These are phyloP conservation scores for Okapia johnstoni DNA, from an alignment of 2,113 vertebrate species.

Conservation along the genomic window DNA sequence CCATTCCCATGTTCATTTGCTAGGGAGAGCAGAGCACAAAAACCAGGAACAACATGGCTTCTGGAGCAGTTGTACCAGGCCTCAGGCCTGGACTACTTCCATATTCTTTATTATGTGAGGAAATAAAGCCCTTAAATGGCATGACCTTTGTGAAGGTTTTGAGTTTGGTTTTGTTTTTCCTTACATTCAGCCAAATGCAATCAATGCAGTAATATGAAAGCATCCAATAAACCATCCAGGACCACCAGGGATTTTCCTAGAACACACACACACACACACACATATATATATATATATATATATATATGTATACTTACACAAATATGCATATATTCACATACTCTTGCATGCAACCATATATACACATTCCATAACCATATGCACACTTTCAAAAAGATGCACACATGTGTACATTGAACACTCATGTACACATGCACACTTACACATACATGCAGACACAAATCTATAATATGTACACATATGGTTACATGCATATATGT, in stretches of 20 bases:
- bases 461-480: neutral
- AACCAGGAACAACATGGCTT: neutral
- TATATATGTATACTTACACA: neutral
- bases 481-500: too few species aligned
- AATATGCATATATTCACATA: neutral
- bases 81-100: neutral
- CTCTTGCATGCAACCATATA: neutral
- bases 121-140: neutral
- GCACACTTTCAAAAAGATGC: neutral
- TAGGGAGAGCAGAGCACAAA: neutral
- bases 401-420: neutral
- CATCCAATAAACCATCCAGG: neutral
- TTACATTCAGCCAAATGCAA: neutral
- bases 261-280: neutral
- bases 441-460: neutral
- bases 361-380: neutral
- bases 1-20: neutral
- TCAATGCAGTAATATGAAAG: neutral
- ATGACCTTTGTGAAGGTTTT: neutral
- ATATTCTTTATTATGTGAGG: neutral
- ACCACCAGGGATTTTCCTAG: neutral
- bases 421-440: too few species aligned
- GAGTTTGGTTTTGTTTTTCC: neutral
- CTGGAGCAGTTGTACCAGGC: neutral
- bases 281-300: fast-evolving